Conservation (phyloP, 2,888 invertebrate species). For the Nebria salina region DNA sequence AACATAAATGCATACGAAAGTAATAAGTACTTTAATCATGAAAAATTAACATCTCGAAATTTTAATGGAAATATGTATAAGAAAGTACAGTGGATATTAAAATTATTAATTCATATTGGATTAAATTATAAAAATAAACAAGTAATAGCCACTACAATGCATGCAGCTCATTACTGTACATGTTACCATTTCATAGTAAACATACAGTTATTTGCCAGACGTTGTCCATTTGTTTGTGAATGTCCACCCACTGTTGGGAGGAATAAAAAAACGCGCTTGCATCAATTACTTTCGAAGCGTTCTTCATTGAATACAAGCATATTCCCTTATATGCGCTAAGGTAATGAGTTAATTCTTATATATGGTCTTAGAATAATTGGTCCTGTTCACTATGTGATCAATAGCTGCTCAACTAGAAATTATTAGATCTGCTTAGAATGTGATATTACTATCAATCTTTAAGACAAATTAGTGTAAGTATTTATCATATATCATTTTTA, state of each 20-base stretch:
- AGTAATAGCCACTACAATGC: too few species aligned
- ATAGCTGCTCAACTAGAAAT: neutral
- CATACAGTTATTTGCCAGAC: too few species aligned
- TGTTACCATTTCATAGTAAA: too few species aligned
- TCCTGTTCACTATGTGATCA: neutral
- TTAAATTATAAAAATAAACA: too few species aligned
- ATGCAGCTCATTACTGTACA: too few species aligned
- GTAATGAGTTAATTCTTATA: conserved; percentile 19
- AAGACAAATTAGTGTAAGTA: neutral
- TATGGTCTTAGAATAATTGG: conserved; percentile 17
- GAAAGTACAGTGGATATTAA: neutral
- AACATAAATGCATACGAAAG: neutral
- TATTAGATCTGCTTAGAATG: neutral
- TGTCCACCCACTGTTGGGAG: neutral
- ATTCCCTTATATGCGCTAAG: conserved; percentile 5
- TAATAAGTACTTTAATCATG: neutral
- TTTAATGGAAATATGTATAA: neutral
- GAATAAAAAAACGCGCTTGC: neutral
- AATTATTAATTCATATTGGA: too few species aligned
- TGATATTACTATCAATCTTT: neutral
- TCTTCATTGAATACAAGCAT: neutral
- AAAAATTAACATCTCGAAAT: neutral
- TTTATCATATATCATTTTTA: neutral
- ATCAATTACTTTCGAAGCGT: conserved; percentile 8
- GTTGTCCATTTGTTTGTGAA: neutral